Conservation (phyloP, 2,888 invertebrate genomes). For the Geotrupes spiniger region DNA sequence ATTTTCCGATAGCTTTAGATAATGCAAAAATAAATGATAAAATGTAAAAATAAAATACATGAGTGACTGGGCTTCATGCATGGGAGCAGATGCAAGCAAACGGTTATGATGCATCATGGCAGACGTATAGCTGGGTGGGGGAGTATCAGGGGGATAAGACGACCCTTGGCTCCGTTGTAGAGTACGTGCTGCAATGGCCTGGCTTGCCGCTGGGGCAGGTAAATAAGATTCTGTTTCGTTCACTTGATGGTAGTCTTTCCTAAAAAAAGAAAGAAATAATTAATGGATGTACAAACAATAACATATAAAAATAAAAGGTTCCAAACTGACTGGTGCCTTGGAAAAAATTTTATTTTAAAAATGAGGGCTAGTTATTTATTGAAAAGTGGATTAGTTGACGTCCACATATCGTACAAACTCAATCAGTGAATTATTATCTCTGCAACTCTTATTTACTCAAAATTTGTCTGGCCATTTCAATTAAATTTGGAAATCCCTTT, state of each 20-base stretch:
- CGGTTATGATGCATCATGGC: slow-evolving; percentile 54
- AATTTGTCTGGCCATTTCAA: no score
- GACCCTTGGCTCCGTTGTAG: slow-evolving; percentile 68
- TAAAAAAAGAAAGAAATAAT: slow-evolving; percentile 38
- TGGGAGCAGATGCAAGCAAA: slow-evolving; percentile 44
- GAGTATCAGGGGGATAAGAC: slow-evolving; percentile 60
- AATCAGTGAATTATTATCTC: no score
- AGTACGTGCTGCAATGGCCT: slow-evolving; percentile 62
- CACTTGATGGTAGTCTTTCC: slow-evolving; percentile 75
- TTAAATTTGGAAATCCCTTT: no score
- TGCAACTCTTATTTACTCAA: no score
- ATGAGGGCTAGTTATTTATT: not conserved
- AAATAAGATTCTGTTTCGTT: slow-evolving; percentile 83
- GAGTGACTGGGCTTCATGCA: slow-evolving; percentile 50
- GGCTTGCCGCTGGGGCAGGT: slow-evolving; percentile 59
- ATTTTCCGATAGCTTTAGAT: no score
- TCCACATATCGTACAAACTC: no score
- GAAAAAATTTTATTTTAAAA: not conserved
- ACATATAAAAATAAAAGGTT: not conserved
- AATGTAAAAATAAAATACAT: slow-evolving; percentile 41
- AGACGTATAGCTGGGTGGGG: slow-evolving; percentile 61
- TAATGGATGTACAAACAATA: not conserved
- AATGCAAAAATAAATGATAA: slow-evolving; percentile 26
- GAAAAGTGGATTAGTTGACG: no score
- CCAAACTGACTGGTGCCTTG: no score